Evolutionary conservation across 2,113 vertebrate species (phyloP).

Genomic region (Tylochromis polylepis): DNA sequence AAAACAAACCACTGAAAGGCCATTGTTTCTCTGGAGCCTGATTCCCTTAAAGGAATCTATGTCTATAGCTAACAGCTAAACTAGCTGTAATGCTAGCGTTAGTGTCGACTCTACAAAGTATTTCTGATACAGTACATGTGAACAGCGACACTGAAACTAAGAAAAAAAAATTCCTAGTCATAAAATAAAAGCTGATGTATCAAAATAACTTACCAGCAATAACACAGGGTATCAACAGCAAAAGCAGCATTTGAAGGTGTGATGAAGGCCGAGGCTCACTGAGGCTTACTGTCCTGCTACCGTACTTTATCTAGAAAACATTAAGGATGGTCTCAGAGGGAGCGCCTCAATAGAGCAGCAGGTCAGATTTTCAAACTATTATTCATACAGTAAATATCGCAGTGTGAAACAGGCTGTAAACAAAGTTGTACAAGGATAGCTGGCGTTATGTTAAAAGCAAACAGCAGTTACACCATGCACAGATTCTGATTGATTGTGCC

Average conservation of each 20-base stretch:
- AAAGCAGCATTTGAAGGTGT: background rate
- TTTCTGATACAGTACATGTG: background rate
- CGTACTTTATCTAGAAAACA: conserved; percentile 76
- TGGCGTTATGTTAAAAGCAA: background rate
- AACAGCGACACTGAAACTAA: background rate
- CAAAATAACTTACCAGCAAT: background rate
- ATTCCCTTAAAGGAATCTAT: background rate
- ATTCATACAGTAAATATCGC: background rate
- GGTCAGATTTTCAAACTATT: background rate
- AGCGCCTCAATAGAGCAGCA: background rate
- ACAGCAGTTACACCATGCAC: background rate
- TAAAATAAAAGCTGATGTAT: background rate
- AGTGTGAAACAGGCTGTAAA: background rate
- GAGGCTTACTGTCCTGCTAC: conserved; percentile 42
- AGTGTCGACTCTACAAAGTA: background rate
- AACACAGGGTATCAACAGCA: background rate
- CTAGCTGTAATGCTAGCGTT: background rate
- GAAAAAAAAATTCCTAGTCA: background rate
- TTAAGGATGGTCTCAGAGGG: background rate
- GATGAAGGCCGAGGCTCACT: background rate
- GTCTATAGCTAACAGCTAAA: background rate
- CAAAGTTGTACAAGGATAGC: background rate
- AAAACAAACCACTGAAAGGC: background rate
- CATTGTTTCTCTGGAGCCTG: background rate
- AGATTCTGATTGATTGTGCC: background rate